phyloP scores from a whole-genome alignment of 1,140 invertebrate genomes.

The Ptiloglossa arizonensis region DNA sequence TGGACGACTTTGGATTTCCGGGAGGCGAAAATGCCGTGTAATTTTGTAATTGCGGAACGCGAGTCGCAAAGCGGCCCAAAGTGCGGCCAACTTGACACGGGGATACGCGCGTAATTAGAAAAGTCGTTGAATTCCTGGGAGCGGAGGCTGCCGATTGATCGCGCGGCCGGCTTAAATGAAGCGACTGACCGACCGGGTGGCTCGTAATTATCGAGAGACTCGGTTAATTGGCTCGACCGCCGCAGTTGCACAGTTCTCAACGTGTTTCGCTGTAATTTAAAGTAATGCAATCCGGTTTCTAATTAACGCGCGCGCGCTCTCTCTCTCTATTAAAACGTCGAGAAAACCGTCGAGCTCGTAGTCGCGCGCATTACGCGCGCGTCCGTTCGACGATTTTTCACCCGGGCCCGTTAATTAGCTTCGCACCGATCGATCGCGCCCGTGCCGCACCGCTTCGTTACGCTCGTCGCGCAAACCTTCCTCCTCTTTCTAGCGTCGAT shows the following conservation, averaged over 20 bases:
- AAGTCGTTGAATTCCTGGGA: slow-evolving; percentile 43
- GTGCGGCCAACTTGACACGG: not conserved
- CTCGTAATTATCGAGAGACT: slow-evolving; percentile 60
- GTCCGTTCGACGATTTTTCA: slow-evolving; percentile 16
- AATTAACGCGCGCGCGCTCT: slow-evolving; percentile 55
- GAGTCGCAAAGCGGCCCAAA: not conserved
- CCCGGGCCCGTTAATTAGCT: slow-evolving; percentile 33
- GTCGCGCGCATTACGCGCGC: slow-evolving; percentile 4
- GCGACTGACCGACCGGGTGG: slow-evolving; percentile 24
- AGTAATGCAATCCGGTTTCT: slow-evolving; percentile 57
- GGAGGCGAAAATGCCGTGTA: not conserved
- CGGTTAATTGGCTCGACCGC: slow-evolving; percentile 60
- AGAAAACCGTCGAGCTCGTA: slow-evolving; percentile 23
- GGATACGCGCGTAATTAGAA: slow-evolving; percentile 34
- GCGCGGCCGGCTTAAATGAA: slow-evolving; percentile 47
- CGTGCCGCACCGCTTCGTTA: not conserved
- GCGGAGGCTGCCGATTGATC: slow-evolving; percentile 32
- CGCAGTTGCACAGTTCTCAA: slow-evolving; percentile 34
- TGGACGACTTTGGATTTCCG: not conserved
- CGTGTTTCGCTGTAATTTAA: slow-evolving; percentile 55
- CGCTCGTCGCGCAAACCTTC: not conserved
- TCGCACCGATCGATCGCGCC: slow-evolving; percentile 7
- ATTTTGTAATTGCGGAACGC: slow-evolving; percentile 28
- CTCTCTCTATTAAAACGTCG: slow-evolving; percentile 52
- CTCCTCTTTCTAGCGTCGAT: not conserved